phyloP scores from a whole-genome alignment of 2,113 vertebrate species.

The Phycodurus eques region DNA sequence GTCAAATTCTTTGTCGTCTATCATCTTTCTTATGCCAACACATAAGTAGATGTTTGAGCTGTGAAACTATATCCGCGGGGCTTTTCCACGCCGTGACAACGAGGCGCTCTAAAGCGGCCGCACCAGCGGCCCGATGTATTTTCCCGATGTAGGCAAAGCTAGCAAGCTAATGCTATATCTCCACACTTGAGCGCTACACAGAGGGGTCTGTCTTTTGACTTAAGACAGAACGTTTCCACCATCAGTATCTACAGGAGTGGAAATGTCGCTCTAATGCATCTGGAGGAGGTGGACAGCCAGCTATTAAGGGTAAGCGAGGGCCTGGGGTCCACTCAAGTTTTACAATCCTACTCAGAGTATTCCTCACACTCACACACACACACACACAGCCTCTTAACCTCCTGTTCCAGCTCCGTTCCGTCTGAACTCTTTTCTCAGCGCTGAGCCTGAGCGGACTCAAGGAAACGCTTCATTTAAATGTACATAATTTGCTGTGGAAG shows the following conservation, averaged over 20 bases:
- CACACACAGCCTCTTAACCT: slow-evolving; percentile 44
- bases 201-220: no score
- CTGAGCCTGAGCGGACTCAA: slow-evolving; percentile 71
- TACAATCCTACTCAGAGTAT: slow-evolving; percentile 62
- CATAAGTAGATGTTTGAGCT: no score
- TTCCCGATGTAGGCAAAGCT: no score
- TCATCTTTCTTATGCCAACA: no score
- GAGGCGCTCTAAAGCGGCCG: no score
- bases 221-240: slow-evolving; percentile 35
- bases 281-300: slow-evolving; percentile 65
- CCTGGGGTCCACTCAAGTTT: slow-evolving; percentile 73
- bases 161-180: no score
- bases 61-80: no score
- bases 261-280: slow-evolving; percentile 67
- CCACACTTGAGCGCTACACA: no score
- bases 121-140: no score
- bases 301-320: slow-evolving; percentile 71
- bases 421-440: slow-evolving; percentile 63
- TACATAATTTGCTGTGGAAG: slow-evolving; percentile 73
- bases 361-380: slow-evolving; percentile 9
- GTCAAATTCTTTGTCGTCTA: no score
- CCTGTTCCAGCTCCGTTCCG: slow-evolving; percentile 61
- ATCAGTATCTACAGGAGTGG: slow-evolving; percentile 13
- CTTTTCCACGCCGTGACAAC: no score
- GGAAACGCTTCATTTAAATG: slow-evolving; percentile 76